Percentiles rank a stretch among this genome's conserved stretches.
Evolutionary conservation across 2,888 invertebrate species (phyloP).

Genomic region (Apodemia zela): DNA sequence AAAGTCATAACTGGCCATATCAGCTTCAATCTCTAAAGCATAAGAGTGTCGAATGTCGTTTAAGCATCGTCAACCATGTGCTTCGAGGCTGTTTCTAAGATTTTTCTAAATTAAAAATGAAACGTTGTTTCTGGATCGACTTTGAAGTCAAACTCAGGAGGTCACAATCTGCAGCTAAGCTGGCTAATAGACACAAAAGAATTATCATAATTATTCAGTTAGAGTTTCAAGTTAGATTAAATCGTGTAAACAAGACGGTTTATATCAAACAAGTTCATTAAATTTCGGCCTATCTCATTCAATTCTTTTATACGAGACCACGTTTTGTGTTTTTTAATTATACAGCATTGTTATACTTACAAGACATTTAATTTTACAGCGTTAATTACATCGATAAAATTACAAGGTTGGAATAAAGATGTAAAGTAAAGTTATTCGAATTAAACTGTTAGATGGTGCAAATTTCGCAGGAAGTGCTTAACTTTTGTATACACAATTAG

Average conservation of each 20-base stretch:
- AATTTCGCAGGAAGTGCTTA: neutral
- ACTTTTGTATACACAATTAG: neutral
- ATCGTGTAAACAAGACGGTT: slow-evolving; percentile 1
- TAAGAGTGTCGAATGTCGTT: too few species aligned
- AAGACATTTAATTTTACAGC: neutral
- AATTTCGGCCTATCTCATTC: neutral
- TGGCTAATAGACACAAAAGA: too few species aligned
- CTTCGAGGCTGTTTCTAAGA: too few species aligned
- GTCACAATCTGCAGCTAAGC: too few species aligned
- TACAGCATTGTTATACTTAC: neutral
- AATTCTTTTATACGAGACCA: neutral
- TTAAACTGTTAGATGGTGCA: neutral
- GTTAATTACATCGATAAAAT: neutral
- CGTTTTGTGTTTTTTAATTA: slow-evolving; percentile 7
- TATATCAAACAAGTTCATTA: slow-evolving; percentile 9
- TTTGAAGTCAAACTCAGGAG: too few species aligned
- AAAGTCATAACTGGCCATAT: too few species aligned
- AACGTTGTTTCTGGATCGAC: too few species aligned
- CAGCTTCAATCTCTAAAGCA: too few species aligned
- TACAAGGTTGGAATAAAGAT: neutral
- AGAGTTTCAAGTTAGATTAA: neutral
- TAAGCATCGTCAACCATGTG: too few species aligned
- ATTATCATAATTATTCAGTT: neutral
- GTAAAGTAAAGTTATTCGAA: neutral
- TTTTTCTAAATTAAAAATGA: too few species aligned